phyloP scores from a whole-genome alignment of 2,797 vertebrate species.

The Acipenser ruthenus region DNA sequence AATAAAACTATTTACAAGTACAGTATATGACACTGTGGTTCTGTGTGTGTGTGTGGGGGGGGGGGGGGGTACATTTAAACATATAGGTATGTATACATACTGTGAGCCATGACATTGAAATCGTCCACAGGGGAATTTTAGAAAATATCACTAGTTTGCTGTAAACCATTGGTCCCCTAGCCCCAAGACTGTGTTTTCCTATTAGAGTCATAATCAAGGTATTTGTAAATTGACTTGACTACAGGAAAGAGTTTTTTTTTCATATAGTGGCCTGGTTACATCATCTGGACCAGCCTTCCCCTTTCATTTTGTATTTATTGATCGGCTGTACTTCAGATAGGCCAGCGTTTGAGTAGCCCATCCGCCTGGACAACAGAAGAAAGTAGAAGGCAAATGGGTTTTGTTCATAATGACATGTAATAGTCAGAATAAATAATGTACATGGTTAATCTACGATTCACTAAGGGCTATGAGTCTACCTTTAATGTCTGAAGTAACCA shows the following conservation, averaged over 20 bases:
- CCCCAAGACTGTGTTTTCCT: conserved; percentile 3
- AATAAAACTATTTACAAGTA: too few species aligned
- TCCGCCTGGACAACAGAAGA: conserved; percentile 29
- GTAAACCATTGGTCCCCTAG: not conserved
- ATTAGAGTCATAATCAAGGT: conserved; percentile 6
- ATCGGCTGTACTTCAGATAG: conserved; percentile 40
- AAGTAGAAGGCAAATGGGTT: conserved; percentile 35
- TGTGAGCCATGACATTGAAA: too few species aligned
- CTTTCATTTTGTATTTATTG: conserved; percentile 40
- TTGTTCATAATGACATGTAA: conserved; percentile 44
- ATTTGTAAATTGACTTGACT: not conserved
- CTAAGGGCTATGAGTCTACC: conserved; percentile 41
- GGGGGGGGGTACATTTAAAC: too few species aligned
- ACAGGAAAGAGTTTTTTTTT: too few species aligned
- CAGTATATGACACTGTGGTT: too few species aligned
- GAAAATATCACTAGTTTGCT: not conserved
- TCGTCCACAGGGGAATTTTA: too few species aligned
- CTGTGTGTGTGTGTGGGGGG: too few species aligned
- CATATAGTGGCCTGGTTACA: not conserved
- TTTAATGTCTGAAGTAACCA: conserved; percentile 52
- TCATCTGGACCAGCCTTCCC: conserved; percentile 14
- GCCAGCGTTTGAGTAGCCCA: conserved; percentile 34
- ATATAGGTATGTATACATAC: too few species aligned
- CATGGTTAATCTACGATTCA: conserved; percentile 39
- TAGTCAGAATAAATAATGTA: conserved; percentile 51